phyloP scores from a whole-genome alignment of 2,888 invertebrate genomes.

The Lapara coniferarum region DNA sequence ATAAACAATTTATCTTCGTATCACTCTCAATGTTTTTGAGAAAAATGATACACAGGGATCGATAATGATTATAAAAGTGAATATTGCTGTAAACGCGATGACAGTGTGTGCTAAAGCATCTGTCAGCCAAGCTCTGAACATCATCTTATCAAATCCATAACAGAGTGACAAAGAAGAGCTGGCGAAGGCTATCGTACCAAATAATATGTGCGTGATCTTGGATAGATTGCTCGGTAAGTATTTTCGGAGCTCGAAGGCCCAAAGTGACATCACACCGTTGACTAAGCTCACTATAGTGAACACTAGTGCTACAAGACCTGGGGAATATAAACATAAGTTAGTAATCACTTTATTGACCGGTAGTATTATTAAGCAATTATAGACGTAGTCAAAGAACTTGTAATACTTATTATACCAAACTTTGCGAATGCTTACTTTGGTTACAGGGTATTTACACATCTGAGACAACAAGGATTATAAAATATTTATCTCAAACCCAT shows the following conservation, averaged over 20 bases:
- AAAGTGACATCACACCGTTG: slow-evolving; percentile 61
- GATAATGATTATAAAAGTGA: slow-evolving; percentile 53
- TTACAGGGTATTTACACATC: too few relatives aligned
- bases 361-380: too few relatives aligned
- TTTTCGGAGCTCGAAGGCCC: slow-evolving; percentile 54
- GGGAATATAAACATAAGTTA: slow-evolving; percentile 43
- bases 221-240: slow-evolving; percentile 53
- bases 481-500: too few relatives aligned
- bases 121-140: slow-evolving; percentile 50
- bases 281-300: slow-evolving; percentile 61
- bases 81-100: slow-evolving; percentile 50
- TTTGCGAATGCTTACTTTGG: too few relatives aligned
- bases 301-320: slow-evolving; percentile 56
- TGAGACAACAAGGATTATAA: too few relatives aligned
- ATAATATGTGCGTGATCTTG: slow-evolving; percentile 61
- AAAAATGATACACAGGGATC: slow-evolving; percentile 54
- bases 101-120: slow-evolving; percentile 43
- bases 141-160: slow-evolving; percentile 58
- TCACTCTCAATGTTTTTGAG: slow-evolving; percentile 35
- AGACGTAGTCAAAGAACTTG: too few relatives aligned
- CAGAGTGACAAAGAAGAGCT: slow-evolving; percentile 49
- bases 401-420: too few relatives aligned
- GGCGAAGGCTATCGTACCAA: slow-evolving; percentile 55
- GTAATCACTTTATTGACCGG: not conserved
- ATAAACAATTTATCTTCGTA: not conserved